A percentile compares a stretch with the other conserved stretches of the same genome.
These are phyloP conservation scores for Dryas iulia DNA, from an alignment of 1,140 invertebrate genomes.

Conservation along the genomic window DNA sequence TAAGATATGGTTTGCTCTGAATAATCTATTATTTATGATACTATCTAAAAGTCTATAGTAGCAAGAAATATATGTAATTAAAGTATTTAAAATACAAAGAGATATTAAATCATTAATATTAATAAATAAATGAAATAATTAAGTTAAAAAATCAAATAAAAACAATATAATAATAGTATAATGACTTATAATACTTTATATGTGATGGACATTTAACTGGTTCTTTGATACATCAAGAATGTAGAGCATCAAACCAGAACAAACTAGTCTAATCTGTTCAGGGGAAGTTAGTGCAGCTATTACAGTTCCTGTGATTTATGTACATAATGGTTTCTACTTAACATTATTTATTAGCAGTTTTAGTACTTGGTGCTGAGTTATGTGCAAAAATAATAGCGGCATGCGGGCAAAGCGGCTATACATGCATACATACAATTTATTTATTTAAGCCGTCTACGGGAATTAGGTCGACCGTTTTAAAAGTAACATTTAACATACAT, in stretches of 20 bases:
- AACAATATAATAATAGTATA: not conserved
- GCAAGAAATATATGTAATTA: not conserved
- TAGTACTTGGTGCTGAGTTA: not conserved
- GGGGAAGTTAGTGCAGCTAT: not conserved
- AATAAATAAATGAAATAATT: not conserved
- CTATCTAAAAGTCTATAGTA: not conserved
- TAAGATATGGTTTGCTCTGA: not conserved
- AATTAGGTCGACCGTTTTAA: slow-evolving; percentile 55
- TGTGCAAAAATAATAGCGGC: slow-evolving; percentile 20
- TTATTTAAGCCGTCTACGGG: slow-evolving; percentile 38
- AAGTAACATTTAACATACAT: slow-evolving; percentile 55
- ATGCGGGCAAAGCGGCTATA: slow-evolving; percentile 47
- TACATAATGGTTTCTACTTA: not conserved
- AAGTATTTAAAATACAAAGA: not conserved
- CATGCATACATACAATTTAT: slow-evolving; percentile 41
- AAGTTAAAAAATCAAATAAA: not conserved
- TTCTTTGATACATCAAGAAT: not conserved
- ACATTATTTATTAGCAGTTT: not conserved
- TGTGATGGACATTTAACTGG: not conserved
- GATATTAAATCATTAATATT: too few species aligned
- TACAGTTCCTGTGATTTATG: not conserved
- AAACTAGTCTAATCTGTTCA: not conserved
- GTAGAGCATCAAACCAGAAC: not conserved
- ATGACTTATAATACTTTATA: not conserved
- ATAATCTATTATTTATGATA: not conserved